phyloP scores from a whole-genome alignment of 37 sponge, comb jelly and placozoan species.

The Aplysina aerophoba region DNA sequence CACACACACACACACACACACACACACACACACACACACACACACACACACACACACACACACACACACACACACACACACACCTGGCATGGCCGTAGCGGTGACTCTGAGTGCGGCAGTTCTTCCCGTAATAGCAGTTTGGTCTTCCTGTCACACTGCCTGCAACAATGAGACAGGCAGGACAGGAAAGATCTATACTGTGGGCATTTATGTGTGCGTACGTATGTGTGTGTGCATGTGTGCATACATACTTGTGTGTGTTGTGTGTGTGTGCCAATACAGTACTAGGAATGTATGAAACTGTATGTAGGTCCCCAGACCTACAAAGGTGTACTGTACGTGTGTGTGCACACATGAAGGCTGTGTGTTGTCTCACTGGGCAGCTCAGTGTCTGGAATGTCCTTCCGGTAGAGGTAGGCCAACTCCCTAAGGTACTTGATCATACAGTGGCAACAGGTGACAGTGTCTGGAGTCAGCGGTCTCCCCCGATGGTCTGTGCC shows the following conservation, averaged over 20 bases:
- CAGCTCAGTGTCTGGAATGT: slow-evolving; percentile 73
- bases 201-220: background rate
- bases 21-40: background rate
- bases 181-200: background rate
- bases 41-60: slow-evolving; percentile 1
- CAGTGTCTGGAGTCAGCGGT: slow-evolving; percentile 28
- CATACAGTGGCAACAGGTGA: slow-evolving; percentile 60
- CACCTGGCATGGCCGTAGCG: slow-evolving; percentile 78
- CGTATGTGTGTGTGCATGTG: background rate
- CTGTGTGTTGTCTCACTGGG: no score
- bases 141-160: slow-evolving; percentile 66
- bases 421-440: slow-evolving; percentile 64
- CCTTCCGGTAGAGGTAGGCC: slow-evolving; percentile 78
- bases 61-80: slow-evolving; percentile 15
- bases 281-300: no score
- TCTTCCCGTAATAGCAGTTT: slow-evolving; percentile 84
- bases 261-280: background rate
- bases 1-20: background rate
- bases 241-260: background rate
- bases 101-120: slow-evolving; percentile 84
- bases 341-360: background rate
- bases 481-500: slow-evolving; percentile 2
- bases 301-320: no score
- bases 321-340: no score
- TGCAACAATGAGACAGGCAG: background rate